Evolutionary conservation across 2,797 vertebrate genomes (phyloP), one percentile per base, ranked within the genome.

Genomic region (Halcyon leucocephala): DNA sequence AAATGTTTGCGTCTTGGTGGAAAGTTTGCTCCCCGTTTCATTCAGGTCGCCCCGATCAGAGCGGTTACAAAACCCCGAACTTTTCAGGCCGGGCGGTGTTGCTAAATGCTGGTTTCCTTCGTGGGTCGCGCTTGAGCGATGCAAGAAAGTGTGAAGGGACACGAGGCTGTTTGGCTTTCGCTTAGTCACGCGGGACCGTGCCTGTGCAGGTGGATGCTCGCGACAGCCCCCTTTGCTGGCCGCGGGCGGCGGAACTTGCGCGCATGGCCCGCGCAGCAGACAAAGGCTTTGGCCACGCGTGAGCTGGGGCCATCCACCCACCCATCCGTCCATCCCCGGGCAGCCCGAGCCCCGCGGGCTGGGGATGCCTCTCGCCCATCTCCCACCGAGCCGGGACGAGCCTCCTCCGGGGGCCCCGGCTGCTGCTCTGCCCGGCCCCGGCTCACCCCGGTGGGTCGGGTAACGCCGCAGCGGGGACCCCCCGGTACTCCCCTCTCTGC

Each of bases 11-110:
- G 35, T 41, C 49, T 90, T 5, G 41, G 37, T 61, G 80, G 6
- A 67, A 95, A 96, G 80, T 91, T 95, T 78, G 10, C 58, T 69
- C 66, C 69, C 65, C 28, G 49, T 71, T 83, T 20, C 90, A 13
- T 3, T 41, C 82, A 3, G 33, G 42, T 54, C 31, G 65, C 57
- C 29, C 85, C 85, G 6, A 15, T 18, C 57, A 18, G 33, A 64
- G 78, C 51, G 16, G 28, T 31, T 29, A 54, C 11, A 54, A 54
- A 54, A 29, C 10, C 51, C 51, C 18, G 28, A 52, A 81, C 79
- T 73, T 80, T 80, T 82, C 60, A 83, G 94, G 93, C 94, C 95
- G 1, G 55, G 72, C 76, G 66, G 82, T 4, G 2, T 6, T 31
- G n/a, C 51, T 58, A 3, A 33, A 70, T 80, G 55, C 0, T 4